A percentile compares a stretch with the other conserved stretches of the same genome.
Evolutionary conservation across 2,113 vertebrate species (phyloP).

Genomic region (Myotis davidii): DNA sequence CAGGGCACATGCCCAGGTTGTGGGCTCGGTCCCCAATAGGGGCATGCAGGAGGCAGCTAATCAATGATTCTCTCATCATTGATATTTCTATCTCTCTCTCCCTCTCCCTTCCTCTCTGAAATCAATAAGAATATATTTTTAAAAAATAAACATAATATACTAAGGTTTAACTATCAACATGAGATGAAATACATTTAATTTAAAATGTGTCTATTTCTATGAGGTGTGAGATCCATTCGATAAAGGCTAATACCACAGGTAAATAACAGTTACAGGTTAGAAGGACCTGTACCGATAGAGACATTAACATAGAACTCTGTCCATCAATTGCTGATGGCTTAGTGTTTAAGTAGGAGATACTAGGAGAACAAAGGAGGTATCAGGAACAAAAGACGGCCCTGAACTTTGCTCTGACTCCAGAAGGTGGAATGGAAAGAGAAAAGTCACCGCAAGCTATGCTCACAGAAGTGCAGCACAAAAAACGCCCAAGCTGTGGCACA

Average conservation of each 20-base stretch:
- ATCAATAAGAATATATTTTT: no score
- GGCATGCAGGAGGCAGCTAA: no score
- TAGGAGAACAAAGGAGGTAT: constrained; percentile 33
- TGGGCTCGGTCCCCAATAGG: no score
- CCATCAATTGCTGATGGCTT: constrained; percentile 46
- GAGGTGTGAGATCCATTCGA: background rate
- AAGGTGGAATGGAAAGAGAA: background rate
- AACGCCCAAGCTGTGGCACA: fast-evolving
- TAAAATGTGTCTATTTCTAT: background rate
- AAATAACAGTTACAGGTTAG: constrained; percentile 2
- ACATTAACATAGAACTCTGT: constrained; percentile 3
- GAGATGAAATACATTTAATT: constrained; percentile 55
- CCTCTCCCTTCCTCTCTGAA: no score
- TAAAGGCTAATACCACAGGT: background rate
- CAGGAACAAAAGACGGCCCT: background rate
- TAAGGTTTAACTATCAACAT: constrained; percentile 45
- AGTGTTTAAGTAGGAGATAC: constrained; percentile 17
- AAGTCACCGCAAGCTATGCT: background rate
- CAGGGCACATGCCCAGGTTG: no score
- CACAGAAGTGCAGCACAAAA: background rate
- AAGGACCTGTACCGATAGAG: background rate
- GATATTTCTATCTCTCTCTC: no score
- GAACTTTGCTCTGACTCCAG: background rate
- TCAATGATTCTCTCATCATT: no score
- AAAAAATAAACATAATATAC: background rate